A percentile compares a stretch with the other conserved stretches of the same genome.
Conservation (phyloP, 2,888 invertebrate species). For the Lucinisca nassula region DNA sequence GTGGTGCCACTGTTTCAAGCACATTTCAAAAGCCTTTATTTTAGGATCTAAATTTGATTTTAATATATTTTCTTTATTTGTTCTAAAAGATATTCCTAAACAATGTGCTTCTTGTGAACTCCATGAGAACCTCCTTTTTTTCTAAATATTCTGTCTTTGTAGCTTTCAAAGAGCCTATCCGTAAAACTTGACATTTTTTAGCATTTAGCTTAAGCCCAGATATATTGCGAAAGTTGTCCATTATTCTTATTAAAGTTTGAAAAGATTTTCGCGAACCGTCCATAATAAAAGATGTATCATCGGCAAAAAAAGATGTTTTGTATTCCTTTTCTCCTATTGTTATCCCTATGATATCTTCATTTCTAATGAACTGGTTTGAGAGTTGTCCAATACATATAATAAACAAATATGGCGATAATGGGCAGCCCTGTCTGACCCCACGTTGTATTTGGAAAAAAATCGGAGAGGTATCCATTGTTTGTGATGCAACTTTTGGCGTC, state of each 20-base stretch:
- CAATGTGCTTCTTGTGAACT: not conserved
- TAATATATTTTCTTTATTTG: too few relatives aligned
- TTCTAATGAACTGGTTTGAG: not conserved
- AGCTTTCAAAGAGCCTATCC: not conserved
- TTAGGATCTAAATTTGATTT: too few relatives aligned
- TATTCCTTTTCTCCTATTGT: not conserved
- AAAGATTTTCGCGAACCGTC: not conserved
- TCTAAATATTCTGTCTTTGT: not conserved
- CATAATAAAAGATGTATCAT: not conserved
- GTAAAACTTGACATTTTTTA: not conserved
- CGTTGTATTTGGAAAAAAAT: too few relatives aligned
- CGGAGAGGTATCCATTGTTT: too few relatives aligned
- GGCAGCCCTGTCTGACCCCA: too few relatives aligned
- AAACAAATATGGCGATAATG: not conserved
- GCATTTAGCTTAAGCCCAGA: not conserved
- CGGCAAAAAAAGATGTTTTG: not conserved
- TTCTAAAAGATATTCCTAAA: not conserved
- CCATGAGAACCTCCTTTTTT: not conserved
- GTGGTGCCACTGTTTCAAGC: too few relatives aligned
- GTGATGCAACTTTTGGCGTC: too few relatives aligned
- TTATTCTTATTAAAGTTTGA: not conserved
- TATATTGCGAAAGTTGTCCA: not conserved
- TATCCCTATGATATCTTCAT: not conserved
- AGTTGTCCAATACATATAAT: not conserved
- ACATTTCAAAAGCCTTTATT: too few relatives aligned